Conservation (phyloP, 2,797 vertebrate species). For the Miichthys miiuy region DNA sequence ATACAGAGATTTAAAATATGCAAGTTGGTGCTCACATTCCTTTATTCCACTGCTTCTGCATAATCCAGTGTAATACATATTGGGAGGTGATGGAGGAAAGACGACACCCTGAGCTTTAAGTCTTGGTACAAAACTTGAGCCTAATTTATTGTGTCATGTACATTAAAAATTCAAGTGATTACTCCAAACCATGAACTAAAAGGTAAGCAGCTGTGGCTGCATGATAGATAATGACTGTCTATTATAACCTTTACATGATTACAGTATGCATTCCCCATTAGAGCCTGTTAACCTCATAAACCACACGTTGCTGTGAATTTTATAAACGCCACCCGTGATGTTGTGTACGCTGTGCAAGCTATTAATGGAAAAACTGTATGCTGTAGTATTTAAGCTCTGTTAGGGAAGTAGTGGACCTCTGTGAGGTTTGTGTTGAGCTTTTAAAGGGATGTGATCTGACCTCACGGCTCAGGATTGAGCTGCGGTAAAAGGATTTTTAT, state of each 20-base stretch:
- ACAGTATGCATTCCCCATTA: constrained; percentile 36
- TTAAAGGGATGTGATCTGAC: constrained; percentile 62
- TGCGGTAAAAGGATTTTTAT: constrained; percentile 71
- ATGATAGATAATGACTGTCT: constrained; percentile 30
- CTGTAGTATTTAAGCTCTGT: constrained; percentile 21
- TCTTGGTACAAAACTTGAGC: constrained; percentile 6
- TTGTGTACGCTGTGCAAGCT: neutral
- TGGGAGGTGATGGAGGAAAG: neutral
- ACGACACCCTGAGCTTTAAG: neutral
- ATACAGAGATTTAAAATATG: constrained; percentile 11
- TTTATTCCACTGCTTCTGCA: constrained; percentile 11
- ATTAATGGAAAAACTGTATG: neutral
- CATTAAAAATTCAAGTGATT: constrained; percentile 22
- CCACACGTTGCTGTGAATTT: constrained; percentile 7
- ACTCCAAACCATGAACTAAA: constrained; percentile 14
- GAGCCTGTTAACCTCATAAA: constrained; percentile 29
- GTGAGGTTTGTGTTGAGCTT: constrained; percentile 27
- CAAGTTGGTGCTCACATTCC: neutral
- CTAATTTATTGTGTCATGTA: constrained; percentile 32
- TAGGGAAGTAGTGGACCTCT: neutral
- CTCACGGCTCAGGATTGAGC: constrained; percentile 69
- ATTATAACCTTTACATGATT: constrained; percentile 49
- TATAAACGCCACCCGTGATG: constrained; percentile 22
- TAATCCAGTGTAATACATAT: constrained; percentile 14
- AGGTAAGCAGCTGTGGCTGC: constrained; percentile 30